Conservation (phyloP, 1,140 invertebrate species). For the Hydropsyche tenuis region DNA sequence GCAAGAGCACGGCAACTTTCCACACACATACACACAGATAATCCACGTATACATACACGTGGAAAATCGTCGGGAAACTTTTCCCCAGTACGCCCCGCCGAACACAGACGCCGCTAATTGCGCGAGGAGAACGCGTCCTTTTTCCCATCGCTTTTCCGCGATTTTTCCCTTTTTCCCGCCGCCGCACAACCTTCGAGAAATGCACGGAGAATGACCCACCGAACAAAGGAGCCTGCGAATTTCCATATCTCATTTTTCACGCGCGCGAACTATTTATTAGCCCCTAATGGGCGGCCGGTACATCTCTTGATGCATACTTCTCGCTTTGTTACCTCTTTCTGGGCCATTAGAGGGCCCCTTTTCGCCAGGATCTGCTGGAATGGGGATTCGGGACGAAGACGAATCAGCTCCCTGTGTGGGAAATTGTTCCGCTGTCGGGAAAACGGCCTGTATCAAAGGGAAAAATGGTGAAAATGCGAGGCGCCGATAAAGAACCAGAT, state of each 20-base stretch:
- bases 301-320: constrained; percentile 27
- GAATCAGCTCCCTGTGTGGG: neutral
- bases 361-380: neutral
- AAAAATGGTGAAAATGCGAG: constrained; percentile 27
- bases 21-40: too few species aligned
- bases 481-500: constrained; percentile 24
- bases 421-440: too few species aligned
- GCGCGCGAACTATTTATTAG: constrained; percentile 30
- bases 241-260: constrained; percentile 34
- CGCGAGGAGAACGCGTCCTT: neutral
- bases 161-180: too few species aligned
- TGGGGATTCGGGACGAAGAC: constrained; percentile 11
- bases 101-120: constrained; percentile 24
- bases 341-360: constrained; percentile 24
- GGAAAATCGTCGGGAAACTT: constrained; percentile 10
- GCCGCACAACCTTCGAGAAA: too few species aligned
- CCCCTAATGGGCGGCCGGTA: constrained; percentile 21
- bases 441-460: constrained; percentile 17
- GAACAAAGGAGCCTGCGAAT: constrained; percentile 10
- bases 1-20: too few species aligned
- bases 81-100: constrained; percentile 5
- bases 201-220: too few species aligned
- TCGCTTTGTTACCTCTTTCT: constrained; percentile 35
- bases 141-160: too few species aligned
- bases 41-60: neutral